These are phyloP conservation scores for Upupa epops DNA, from an alignment of 2,113 vertebrate species.

Conservation along the genomic window DNA sequence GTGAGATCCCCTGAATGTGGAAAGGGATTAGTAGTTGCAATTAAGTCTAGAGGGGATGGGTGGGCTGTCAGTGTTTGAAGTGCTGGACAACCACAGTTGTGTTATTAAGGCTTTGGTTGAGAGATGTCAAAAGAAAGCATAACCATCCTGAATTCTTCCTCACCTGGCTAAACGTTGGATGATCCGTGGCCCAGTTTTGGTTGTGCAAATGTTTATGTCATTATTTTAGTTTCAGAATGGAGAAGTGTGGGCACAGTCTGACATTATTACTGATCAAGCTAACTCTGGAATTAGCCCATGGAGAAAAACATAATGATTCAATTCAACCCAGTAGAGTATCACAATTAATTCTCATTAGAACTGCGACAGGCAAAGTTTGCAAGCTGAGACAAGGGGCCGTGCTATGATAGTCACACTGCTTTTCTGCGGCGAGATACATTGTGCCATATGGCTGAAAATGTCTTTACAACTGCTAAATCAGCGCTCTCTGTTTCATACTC, in stretches of 20 bases:
- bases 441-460: neutral
- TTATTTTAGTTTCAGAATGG: neutral
- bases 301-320: neutral
- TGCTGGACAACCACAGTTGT: neutral
- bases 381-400: neutral
- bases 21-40: neutral
- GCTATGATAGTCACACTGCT: neutral
- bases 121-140: neutral
- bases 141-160: neutral
- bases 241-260: neutral
- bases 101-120: neutral
- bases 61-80: neutral
- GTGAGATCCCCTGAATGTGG: neutral
- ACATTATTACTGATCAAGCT: neutral
- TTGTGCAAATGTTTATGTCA: neutral
- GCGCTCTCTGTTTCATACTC: neutral
- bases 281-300: neutral
- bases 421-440: neutral
- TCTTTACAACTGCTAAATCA: neutral
- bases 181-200: neutral
- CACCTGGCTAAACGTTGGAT: neutral
- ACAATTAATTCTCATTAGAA: neutral
- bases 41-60: neutral
- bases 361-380: neutral
- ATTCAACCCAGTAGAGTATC: neutral